Evolutionary conservation across 2,797 vertebrate species (phyloP).

Genomic region (Microhierax caerulescens): DNA sequence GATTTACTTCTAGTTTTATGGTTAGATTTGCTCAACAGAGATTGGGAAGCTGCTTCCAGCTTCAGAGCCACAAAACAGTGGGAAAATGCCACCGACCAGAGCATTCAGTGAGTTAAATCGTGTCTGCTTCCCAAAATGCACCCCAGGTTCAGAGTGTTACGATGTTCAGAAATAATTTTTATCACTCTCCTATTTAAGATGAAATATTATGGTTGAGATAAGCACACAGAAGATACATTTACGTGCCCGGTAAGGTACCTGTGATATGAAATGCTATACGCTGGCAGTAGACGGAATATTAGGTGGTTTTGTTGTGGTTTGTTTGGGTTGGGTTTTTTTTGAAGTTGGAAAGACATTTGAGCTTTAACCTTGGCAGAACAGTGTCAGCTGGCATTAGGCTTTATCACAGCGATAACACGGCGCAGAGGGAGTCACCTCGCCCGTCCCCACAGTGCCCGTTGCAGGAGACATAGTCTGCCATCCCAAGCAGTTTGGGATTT

Average conservation of each 20-base stretch:
- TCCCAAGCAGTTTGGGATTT: not conserved
- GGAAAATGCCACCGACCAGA: not conserved
- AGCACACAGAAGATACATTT: not conserved
- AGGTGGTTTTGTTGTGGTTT: not conserved
- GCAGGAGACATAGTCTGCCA: not conserved
- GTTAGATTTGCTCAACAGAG: not conserved
- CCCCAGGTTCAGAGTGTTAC: not conserved
- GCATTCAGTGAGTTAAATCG: not conserved
- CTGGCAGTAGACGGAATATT: not conserved
- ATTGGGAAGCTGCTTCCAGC: not conserved
- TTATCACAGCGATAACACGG: not conserved
- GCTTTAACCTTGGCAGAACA: not conserved
- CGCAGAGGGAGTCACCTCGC: not conserved
- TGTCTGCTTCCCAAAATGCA: not conserved
- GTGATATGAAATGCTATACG: not conserved
- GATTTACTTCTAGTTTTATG: conserved; percentile 40
- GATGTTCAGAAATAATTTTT: not conserved
- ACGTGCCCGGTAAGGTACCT: not conserved
- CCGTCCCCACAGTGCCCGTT: not conserved
- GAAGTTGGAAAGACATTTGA: not conserved
- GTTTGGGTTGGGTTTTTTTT: not conserved
- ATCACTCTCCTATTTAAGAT: not conserved
- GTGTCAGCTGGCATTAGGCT: not conserved
- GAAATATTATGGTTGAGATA: not conserved
- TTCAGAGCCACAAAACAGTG: not conserved